Conservation (phyloP, 2,113 vertebrate species). For the Paraplagusia blochii region DNA sequence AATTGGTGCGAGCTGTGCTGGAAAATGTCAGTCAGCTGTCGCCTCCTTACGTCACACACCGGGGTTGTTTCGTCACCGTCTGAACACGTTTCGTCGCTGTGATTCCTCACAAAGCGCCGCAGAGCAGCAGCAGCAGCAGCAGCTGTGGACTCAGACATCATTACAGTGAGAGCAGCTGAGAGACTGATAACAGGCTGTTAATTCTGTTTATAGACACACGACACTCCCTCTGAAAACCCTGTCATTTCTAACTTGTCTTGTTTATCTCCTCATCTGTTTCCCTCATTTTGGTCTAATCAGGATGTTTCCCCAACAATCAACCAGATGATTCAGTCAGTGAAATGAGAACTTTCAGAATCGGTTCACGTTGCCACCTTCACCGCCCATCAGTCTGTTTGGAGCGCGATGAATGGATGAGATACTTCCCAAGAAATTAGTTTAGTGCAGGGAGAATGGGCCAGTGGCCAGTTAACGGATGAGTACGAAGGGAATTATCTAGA, state of each 20-base stretch:
- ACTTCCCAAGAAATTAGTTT: not conserved
- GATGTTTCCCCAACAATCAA: not conserved
- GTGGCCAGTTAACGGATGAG: too few species aligned
- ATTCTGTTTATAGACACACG: not conserved
- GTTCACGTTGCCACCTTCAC: not conserved
- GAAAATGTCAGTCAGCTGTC: slow-evolving; percentile 18
- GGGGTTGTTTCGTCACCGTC: slow-evolving; percentile 6
- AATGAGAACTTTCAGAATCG: slow-evolving; percentile 5
- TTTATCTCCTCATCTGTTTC: not conserved
- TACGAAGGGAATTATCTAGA: too few species aligned
- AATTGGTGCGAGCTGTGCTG: not conserved
- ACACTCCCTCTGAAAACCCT: not conserved
- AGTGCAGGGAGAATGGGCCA: not conserved
- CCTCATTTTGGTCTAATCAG: not conserved
- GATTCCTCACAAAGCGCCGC: not conserved
- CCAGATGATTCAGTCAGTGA: not conserved
- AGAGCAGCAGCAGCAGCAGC: slow-evolving; percentile 4
- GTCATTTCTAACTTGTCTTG: not conserved
- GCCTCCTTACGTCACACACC: slow-evolving; percentile 8
- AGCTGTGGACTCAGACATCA: not conserved
- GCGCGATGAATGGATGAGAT: not conserved
- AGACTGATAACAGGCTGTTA: not conserved
- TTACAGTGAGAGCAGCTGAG: not conserved
- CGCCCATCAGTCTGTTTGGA: not conserved
- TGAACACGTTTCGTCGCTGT: not conserved